A percentile compares a stretch with the other conserved stretches of the same genome.
These are phyloP conservation scores for Drosophila rufa DNA, from an alignment of 1,140 invertebrate species.

Conservation along the genomic window DNA sequence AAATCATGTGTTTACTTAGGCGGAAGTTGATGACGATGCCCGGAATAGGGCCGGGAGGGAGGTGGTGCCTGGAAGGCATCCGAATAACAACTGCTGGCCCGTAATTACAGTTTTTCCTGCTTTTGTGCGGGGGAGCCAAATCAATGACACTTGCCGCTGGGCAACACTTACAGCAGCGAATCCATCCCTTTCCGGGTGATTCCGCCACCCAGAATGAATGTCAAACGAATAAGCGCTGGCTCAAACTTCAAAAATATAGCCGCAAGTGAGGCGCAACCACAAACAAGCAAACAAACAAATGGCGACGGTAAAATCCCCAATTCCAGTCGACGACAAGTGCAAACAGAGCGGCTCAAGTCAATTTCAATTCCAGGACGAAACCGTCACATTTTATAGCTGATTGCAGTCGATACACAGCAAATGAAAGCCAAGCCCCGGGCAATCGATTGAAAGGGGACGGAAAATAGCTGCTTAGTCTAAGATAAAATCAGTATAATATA, in stretches of 20 bases:
- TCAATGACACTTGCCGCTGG: slow-evolving; percentile 38
- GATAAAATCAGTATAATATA: slow-evolving; percentile 31
- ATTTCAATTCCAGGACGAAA: slow-evolving; percentile 43
- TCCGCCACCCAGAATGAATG: slow-evolving; percentile 6
- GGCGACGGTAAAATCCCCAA: slow-evolving; percentile 33
- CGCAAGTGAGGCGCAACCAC: slow-evolving; percentile 66
- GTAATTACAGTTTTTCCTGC: slow-evolving; percentile 38
- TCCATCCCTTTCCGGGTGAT: slow-evolving; percentile 2
- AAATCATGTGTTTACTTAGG: slow-evolving; percentile 83
- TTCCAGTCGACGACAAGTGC: slow-evolving; percentile 49
- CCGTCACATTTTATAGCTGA: slow-evolving; percentile 75
- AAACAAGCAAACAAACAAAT: slow-evolving; percentile 51
- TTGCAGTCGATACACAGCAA: slow-evolving; percentile 67
- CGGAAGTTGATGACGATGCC: slow-evolving; percentile 58
- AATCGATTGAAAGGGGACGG: slow-evolving; percentile 17
- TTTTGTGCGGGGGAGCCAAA: slow-evolving; percentile 1
- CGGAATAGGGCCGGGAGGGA: background rate
- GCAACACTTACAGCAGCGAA: slow-evolving; percentile 29
- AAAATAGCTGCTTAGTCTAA: slow-evolving; percentile 8
- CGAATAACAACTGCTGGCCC: slow-evolving; percentile 22
- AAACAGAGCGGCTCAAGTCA: slow-evolving; percentile 71
- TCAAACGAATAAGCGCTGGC: slow-evolving; percentile 18
- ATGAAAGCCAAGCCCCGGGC: slow-evolving; percentile 64
- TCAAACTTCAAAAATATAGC: slow-evolving; percentile 73
- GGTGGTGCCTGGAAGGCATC: slow-evolving; percentile 5